Conservation (phyloP, 2,797 vertebrate genomes). For the Gallinago nigripennis region DNA sequence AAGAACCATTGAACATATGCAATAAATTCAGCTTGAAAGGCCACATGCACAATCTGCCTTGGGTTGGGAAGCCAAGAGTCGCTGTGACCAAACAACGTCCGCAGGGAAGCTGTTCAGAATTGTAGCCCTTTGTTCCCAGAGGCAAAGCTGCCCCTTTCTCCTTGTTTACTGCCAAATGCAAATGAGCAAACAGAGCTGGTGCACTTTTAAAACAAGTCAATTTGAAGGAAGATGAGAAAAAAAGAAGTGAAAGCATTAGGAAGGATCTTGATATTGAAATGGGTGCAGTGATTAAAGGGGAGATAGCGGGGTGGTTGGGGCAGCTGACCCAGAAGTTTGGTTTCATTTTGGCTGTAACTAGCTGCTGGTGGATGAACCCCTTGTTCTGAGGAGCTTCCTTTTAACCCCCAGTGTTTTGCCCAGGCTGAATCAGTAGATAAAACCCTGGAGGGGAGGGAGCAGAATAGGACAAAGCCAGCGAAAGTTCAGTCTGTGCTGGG, state of each 20-base stretch:
- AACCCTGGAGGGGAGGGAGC: neutral
- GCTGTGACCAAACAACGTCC: constrained; percentile 46
- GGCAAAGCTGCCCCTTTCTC: constrained; percentile 46
- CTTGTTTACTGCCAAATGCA: constrained; percentile 13
- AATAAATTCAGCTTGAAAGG: constrained; percentile 74
- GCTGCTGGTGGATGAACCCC: neutral
- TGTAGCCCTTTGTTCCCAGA: constrained; percentile 18
- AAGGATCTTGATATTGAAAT: neutral
- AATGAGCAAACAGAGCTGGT: neutral
- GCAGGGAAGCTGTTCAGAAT: constrained; percentile 38
- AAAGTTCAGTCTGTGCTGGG: neutral
- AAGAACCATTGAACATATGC: constrained; percentile 61
- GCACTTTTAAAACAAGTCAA: neutral
- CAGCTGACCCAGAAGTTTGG: neutral
- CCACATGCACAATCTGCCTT: constrained; percentile 68
- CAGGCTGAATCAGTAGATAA: neutral
- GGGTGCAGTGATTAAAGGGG: neutral
- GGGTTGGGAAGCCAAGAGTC: constrained; percentile 62
- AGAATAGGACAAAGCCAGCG: neutral
- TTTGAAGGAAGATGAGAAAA: neutral
- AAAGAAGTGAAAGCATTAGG: neutral
- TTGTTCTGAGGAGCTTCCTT: neutral
- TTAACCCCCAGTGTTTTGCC: neutral
- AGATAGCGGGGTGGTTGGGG: neutral
- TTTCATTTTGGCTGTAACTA: neutral